Evolutionary conservation across 2,888 invertebrate genomes (phyloP), one percentile per base, ranked within the genome.

Genomic region (Ormyrus thymus): DNA sequence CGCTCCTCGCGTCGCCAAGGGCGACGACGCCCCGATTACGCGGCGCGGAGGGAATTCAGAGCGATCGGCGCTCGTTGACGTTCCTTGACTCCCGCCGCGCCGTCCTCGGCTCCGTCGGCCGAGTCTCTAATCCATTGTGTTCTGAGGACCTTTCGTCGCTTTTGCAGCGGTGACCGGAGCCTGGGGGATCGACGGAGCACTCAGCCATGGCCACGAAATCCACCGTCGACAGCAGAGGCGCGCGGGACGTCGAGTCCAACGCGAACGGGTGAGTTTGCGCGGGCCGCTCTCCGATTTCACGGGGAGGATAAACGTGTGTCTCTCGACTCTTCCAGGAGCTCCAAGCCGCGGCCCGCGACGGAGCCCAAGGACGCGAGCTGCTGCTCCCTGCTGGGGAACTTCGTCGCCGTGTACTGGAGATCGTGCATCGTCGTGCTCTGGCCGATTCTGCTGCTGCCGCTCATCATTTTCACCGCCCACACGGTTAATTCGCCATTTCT

Each of bases 341-440:
- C 29, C 29, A 29, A 29, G 29, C 4, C 29, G 0, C 0, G 3
- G 29, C 3, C 29, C 29, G 4, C 29, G 29, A 29, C 29, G 69
- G 9, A 71, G 11, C 51, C 7, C 50, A 13, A 29, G 50, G 79
- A 82, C 8, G 77, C 71, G 5, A 81, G 71, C 10, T 85, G 84
- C 55, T 48, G 79, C 7, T 74, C 13, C 43, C 76, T 88, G 51
- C 73, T 88, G 13, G 61, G 83, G 10, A 85, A 83, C 72, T 94
- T 94, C 86, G 84, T 94, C 6, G 88, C 91, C 53, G 92, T 94
- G 81, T 96, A 96, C 87, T 96, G 96, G 96, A 94, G 93, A 86
- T 93, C 95, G 1, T 84, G 95, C 0, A 91, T 96, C 75, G 93
- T 95, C 50, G 91, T 95, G 46, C 75, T 94, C 46, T 93, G 94